A percentile compares a stretch with the other conserved stretches of the same genome.
Evolutionary conservation across 1,140 invertebrate species (phyloP).

Genomic region (Anoplophora glabripennis): DNA sequence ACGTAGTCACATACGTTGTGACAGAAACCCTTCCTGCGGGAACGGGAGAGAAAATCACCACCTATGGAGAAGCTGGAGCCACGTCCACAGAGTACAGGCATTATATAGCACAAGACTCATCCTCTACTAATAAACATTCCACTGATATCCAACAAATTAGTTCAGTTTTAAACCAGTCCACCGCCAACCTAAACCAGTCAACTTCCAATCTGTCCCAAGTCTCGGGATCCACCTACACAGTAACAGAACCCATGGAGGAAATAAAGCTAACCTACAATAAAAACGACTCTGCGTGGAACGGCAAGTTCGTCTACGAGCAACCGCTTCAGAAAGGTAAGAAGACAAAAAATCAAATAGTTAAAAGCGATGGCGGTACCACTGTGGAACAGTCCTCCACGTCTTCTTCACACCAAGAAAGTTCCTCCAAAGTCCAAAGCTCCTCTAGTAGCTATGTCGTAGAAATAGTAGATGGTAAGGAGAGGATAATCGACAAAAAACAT

Average conservation of each 20-base stretch:
- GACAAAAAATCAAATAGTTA: constrained; percentile 12
- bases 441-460: constrained; percentile 57
- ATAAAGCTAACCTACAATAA: constrained; percentile 43
- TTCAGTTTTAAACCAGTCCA: constrained; percentile 40
- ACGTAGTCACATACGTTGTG: constrained; percentile 43
- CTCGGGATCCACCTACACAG: constrained; percentile 43
- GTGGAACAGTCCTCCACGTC: constrained; percentile 35
- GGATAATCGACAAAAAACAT: constrained; percentile 55
- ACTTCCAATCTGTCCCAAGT: constrained; percentile 39
- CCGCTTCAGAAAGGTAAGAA: constrained; percentile 25
- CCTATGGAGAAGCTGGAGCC: constrained; percentile 39
- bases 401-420: constrained; percentile 34
- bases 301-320: constrained; percentile 52
- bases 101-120: constrained; percentile 36
- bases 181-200: constrained; percentile 38
- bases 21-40: constrained; percentile 43
- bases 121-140: constrained; percentile 11
- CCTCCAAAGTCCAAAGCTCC: constrained; percentile 52
- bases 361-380: constrained; percentile 18
- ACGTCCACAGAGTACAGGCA: constrained; percentile 46
- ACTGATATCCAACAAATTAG: constrained; percentile 43
- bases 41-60: constrained; percentile 46
- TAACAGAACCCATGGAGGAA: constrained; percentile 47
- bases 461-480: constrained; percentile 60
- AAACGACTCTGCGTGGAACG: constrained; percentile 54